A percentile compares a stretch with the other conserved stretches of the same genome.
phyloP scores from a whole-genome alignment of 2,113 vertebrate genomes.

The Propithecus coquereli region DNA sequence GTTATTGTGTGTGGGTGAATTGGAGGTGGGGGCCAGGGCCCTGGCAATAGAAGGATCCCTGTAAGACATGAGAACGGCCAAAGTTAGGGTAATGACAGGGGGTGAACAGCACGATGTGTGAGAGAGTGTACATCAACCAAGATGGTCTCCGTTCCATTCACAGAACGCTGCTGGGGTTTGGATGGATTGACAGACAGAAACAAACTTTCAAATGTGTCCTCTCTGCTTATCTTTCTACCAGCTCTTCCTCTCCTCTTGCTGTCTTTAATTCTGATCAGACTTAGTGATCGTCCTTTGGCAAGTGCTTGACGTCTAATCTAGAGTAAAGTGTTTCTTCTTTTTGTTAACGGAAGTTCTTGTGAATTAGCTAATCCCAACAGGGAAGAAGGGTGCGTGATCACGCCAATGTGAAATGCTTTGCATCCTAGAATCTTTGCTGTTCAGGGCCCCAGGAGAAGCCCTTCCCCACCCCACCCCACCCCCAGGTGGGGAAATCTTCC shows the following conservation, averaged over 20 bases:
- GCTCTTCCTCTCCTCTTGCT: neutral
- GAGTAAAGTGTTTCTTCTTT: neutral
- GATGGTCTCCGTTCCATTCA: neutral
- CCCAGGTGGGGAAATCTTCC: neutral
- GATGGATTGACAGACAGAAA: neutral
- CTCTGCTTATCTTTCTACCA: neutral
- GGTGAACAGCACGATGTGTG: neutral
- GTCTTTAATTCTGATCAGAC: neutral
- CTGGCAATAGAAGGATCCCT: neutral
- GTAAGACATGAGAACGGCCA: neutral
- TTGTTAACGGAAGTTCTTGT: neutral
- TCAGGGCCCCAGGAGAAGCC: neutral
- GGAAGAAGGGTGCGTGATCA: neutral
- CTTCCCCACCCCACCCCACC: fast-evolving
- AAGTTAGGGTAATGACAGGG: neutral
- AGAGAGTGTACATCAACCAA: neutral
- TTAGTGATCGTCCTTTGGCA: neutral
- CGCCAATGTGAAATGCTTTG: neutral
- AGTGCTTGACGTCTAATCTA: neutral
- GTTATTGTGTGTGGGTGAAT: too few relatives aligned
- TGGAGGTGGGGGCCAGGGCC: too few relatives aligned
- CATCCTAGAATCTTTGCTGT: neutral
- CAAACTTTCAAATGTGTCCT: neutral
- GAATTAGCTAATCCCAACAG: neutral
- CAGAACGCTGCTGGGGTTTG: neutral